Conservation (phyloP, 2,888 invertebrate genomes). For the Luffia ferchaultella region DNA sequence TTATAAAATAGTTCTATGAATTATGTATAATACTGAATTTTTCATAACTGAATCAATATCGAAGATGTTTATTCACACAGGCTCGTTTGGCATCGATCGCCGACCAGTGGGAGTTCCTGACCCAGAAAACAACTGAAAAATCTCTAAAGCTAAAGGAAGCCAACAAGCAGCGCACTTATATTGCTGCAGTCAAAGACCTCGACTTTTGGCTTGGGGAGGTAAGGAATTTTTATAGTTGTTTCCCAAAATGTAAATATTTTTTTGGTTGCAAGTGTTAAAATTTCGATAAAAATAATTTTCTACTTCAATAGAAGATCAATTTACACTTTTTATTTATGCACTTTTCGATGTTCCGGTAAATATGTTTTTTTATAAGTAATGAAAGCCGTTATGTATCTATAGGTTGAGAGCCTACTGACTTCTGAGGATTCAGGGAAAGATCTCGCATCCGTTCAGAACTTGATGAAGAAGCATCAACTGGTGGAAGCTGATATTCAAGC, state of each 20-base stretch:
- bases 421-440: constrained; percentile 99
- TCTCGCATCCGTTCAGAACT: constrained; percentile 96
- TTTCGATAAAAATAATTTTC: too few relatives aligned
- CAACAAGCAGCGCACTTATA: constrained; percentile 98
- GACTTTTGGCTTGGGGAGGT: constrained; percentile 99
- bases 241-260: too few relatives aligned
- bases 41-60: too few relatives aligned
- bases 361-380: too few relatives aligned
- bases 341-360: too few relatives aligned
- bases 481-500: constrained; percentile 98
- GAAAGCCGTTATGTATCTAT: too few relatives aligned
- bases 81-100: constrained; percentile 88
- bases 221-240: constrained; percentile 4
- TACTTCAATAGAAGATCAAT: too few relatives aligned
- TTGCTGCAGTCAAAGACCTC: constrained; percentile 98
- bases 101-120: constrained; percentile 98
- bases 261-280: too few relatives aligned
- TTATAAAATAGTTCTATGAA: too few relatives aligned
- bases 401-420: constrained; percentile 91
- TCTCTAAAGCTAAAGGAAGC: constrained; percentile 98
- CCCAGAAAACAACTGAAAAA: constrained; percentile 98
- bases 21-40: too few relatives aligned
- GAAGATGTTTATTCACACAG: too few relatives aligned
- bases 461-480: constrained; percentile 98
- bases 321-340: too few relatives aligned